Conservation (phyloP, 2,888 invertebrate genomes). For the Andrena flavipes region DNA sequence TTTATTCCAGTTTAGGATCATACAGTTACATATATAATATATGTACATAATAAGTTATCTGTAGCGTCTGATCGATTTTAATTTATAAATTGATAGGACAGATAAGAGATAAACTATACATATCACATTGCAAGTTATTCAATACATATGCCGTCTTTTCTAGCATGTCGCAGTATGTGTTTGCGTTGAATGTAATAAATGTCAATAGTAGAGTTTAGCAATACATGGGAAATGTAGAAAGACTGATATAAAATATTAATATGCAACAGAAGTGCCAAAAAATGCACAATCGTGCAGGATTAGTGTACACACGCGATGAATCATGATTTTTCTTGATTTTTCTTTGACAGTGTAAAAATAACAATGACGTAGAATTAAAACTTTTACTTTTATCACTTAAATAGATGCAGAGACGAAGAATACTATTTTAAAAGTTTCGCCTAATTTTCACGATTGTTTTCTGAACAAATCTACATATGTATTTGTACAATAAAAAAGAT, state of each 20-base stretch:
- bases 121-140: constrained; percentile 3
- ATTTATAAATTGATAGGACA: not conserved
- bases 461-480: not conserved
- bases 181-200: constrained; percentile 2
- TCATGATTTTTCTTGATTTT: constrained; percentile 17
- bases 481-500: constrained; percentile 8
- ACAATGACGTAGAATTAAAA: constrained; percentile 2
- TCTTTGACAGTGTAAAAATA: constrained; percentile 12
- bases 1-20: constrained; percentile 44
- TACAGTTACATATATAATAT: constrained; percentile 35
- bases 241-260: constrained; percentile 63
- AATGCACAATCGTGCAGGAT: constrained; percentile 37
- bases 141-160: constrained; percentile 2
- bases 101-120: constrained; percentile 8
- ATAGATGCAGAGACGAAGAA: not conserved
- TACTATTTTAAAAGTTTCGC: not conserved
- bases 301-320: constrained; percentile 24
- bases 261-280: constrained; percentile 66
- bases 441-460: not conserved
- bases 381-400: constrained; percentile 1
- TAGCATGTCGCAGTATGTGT: not conserved
- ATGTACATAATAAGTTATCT: constrained; percentile 19
- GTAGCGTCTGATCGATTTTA: constrained; percentile 19
- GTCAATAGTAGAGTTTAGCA: constrained; percentile 16
- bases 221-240: constrained; percentile 51